These are phyloP conservation scores for Papilio machaon DNA, from an alignment of 1,140 invertebrate genomes.

Conservation along the genomic window DNA sequence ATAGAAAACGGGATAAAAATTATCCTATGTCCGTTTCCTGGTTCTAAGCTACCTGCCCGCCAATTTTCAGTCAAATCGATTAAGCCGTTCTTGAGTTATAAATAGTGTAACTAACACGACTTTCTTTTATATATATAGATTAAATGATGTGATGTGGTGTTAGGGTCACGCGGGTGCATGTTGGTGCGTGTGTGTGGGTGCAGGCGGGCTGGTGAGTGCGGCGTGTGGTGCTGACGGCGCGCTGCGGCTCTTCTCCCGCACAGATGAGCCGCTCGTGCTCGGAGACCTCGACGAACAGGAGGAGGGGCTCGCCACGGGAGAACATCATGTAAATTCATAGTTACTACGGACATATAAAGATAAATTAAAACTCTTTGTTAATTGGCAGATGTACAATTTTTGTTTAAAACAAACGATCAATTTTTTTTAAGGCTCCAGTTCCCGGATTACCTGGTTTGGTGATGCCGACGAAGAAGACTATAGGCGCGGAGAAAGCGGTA, in stretches of 20 bases:
- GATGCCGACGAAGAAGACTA: slow-evolving; percentile 94
- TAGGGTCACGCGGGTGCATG: slow-evolving; percentile 92
- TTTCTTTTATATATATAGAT: no score
- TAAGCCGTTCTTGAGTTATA: no score
- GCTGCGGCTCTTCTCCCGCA: slow-evolving; percentile 93
- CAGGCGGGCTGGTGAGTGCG: slow-evolving; percentile 90
- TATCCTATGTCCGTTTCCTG: no score
- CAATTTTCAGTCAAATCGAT: no score
- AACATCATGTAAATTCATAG: slow-evolving; percentile 73
- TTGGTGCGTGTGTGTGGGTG: slow-evolving; percentile 88
- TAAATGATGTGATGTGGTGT: slow-evolving; percentile 32
- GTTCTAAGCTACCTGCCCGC: no score
- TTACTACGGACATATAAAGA: neutral
- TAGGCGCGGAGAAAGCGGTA: slow-evolving; percentile 95
- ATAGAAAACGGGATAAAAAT: no score
- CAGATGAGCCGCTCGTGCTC: slow-evolving; percentile 94
- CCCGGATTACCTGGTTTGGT: slow-evolving; percentile 88
- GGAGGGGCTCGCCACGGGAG: slow-evolving; percentile 87
- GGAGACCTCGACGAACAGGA: slow-evolving; percentile 95
- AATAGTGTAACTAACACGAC: no score
- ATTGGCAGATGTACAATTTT: no score
- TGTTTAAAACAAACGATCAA: neutral
- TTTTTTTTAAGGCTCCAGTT: slow-evolving; percentile 80
- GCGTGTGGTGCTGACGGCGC: slow-evolving; percentile 95
- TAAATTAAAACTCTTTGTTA: no score